These are phyloP conservation scores for Bergia puertoricense DNA, from an alignment of 92 coral and sea anemone genomes.

Conservation along the genomic window DNA sequence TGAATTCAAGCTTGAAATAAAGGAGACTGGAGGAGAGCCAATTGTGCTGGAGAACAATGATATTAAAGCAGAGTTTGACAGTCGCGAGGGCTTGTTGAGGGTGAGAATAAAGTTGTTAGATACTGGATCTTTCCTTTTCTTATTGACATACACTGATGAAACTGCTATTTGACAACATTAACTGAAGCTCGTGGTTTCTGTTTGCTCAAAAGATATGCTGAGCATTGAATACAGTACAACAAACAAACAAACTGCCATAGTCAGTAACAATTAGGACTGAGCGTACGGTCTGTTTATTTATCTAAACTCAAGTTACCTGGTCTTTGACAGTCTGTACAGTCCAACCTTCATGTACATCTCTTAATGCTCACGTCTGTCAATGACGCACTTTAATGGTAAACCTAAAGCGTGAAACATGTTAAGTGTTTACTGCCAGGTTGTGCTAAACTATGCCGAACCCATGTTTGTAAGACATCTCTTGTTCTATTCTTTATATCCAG, in stretches of 20 bases:
- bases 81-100: slow-evolving; percentile 74
- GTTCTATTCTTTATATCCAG: too few relatives aligned
- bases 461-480: too few relatives aligned
- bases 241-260: not conserved
- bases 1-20: slow-evolving; percentile 62
- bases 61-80: slow-evolving; percentile 84
- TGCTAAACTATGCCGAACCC: too few relatives aligned
- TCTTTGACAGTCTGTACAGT: not conserved
- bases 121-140: too few relatives aligned
- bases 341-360: not conserved
- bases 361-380: not conserved
- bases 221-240: not conserved
- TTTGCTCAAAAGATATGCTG: not conserved
- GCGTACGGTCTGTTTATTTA: not conserved
- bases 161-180: not conserved
- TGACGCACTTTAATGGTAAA: too few relatives aligned
- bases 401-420: too few relatives aligned
- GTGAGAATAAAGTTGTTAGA: slow-evolving; percentile 35
- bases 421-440: too few relatives aligned
- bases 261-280: not conserved
- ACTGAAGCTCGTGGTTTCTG: not conserved
- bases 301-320: not conserved
- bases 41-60: slow-evolving; percentile 76
- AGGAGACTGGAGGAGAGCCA: slow-evolving; percentile 61
- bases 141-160: too few relatives aligned